Evolutionary conservation across 2,888 invertebrate species (phyloP).

Genomic region (Idaea biselata): DNA sequence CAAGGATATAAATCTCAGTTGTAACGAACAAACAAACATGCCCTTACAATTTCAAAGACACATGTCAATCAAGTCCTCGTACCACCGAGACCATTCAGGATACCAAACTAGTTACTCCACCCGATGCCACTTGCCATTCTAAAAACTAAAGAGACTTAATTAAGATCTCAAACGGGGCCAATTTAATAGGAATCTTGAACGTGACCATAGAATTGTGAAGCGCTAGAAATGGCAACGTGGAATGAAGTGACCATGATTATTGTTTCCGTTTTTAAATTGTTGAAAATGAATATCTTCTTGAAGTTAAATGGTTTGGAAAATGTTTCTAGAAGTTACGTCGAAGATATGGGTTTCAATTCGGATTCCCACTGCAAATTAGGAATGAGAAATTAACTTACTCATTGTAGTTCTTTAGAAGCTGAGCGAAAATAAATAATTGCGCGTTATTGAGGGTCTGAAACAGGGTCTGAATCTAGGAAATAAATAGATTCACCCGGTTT

Average conservation of each 20-base stretch:
- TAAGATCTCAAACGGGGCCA: constrained; percentile 73
- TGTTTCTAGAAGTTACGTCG: not conserved
- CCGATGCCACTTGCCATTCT: constrained; percentile 45
- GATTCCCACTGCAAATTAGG: not conserved
- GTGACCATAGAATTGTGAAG: constrained; percentile 55
- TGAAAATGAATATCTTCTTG: not conserved
- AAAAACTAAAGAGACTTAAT: constrained; percentile 76
- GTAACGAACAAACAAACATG: not conserved
- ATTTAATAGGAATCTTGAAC: constrained; percentile 69
- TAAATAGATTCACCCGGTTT: too few relatives aligned
- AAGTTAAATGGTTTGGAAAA: not conserved
- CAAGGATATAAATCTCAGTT: not conserved
- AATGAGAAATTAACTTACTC: too few relatives aligned
- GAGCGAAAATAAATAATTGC: too few relatives aligned
- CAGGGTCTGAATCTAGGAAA: too few relatives aligned
- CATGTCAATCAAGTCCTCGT: not conserved
- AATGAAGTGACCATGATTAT: not conserved
- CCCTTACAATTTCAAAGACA: not conserved
- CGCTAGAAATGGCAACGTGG: constrained; percentile 41
- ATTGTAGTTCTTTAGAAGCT: too few relatives aligned
- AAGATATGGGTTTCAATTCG: not conserved
- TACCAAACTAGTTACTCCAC: constrained; percentile 1
- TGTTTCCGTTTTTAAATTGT: not conserved
- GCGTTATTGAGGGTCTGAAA: too few relatives aligned
- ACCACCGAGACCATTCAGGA: not conserved